Evolutionary conservation across 2,113 vertebrate genomes (phyloP).

Genomic region (Cricetomys ansorgei): DNA sequence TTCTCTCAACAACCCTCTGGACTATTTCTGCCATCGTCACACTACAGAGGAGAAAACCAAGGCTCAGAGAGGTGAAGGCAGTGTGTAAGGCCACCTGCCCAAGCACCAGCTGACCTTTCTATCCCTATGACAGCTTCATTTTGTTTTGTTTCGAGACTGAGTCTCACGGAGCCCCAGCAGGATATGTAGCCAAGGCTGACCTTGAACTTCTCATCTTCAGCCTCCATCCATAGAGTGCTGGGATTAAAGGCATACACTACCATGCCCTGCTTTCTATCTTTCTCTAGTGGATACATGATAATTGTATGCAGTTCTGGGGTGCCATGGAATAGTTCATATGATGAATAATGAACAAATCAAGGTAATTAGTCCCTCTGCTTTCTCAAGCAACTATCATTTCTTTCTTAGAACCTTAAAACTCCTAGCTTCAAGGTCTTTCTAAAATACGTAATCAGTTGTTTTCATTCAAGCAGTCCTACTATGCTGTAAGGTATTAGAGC

Average conservation of each 20-base stretch:
- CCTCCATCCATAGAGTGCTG: background rate
- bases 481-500: background rate
- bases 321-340: background rate
- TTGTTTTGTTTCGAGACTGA: background rate
- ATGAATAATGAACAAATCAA: too few species aligned
- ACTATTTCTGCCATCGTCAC: background rate
- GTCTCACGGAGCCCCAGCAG: background rate
- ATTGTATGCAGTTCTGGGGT: background rate
- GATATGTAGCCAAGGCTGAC: background rate
- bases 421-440: background rate
- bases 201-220: background rate
- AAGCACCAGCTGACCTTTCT: background rate
- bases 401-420: background rate
- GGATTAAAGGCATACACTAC: background rate
- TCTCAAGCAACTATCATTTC: background rate
- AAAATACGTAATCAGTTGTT: background rate
- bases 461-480: too few species aligned
- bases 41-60: background rate
- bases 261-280: background rate
- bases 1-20: background rate
- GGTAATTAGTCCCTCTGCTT: background rate
- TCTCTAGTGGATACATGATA: background rate
- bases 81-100: background rate
- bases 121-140: background rate
- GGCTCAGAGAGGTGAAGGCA: background rate